Evolutionary conservation across 2,113 vertebrate species (phyloP), one percentile per base, ranked within the genome.

Genomic region (Hylia prasina): DNA sequence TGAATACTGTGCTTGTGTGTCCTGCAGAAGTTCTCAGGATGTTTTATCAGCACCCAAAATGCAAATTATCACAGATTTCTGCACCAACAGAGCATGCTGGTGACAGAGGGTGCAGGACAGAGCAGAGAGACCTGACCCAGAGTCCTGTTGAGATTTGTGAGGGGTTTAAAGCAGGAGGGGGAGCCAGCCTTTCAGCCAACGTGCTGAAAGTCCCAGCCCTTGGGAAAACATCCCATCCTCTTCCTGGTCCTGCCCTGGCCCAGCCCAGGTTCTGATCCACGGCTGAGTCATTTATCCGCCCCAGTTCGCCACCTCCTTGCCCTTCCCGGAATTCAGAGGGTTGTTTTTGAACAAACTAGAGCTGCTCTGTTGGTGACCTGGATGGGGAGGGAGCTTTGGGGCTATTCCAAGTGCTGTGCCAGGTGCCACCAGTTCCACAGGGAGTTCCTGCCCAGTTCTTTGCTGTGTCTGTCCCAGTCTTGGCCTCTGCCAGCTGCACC

Each of bases 191-290:
- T 65, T 48, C 33, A 65, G 40, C 23, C 81, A 87, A 57, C 0
- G 0, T 20, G 31, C 24, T n/a, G n/a, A n/a, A n/a, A 22, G 45
- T 28, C 7, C 1, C 48, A 71, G 48, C 53, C 53, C 31, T 60
- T 28, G 25, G 31, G 20, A 48, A 86, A 92, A 14, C 73, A 84
- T 14, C 56, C 12, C 10, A 1, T 44, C 33, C 4, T 82, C 40
- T 90, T 90, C 75, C 75, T 85, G 63, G 93, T 93, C 81, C 91
- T 93, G 58, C 95, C 95, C 95, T 83, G 58, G 33, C 75, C 91
- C 87, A 96, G 57, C 89, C 84, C 95, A 88, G 45, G 70, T 89
- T 73, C 78, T 94, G 58, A 91, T 53, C 77, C 0, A 0, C 0
- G 0, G 3, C 39, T 82, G 82, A 95, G 35, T 94, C 76, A 96